These are phyloP conservation scores for Eilema caniola DNA, from an alignment of 2,888 invertebrate species.

Conservation along the genomic window DNA sequence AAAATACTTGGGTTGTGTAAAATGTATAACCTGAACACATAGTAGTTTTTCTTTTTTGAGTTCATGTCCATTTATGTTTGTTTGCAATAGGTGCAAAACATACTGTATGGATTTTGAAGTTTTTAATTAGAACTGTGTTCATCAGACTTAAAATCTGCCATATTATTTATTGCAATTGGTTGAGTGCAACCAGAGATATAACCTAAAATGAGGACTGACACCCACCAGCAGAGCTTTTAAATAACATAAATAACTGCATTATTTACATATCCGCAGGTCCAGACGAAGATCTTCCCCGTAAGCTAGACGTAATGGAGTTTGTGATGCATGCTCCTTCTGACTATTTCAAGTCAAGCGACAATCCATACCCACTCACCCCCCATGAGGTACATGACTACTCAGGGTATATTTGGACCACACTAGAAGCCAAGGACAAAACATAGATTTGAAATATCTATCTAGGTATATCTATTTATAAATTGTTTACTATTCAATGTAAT, in stretches of 20 bases:
- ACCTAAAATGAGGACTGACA: too few species aligned
- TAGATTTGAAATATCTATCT: too few species aligned
- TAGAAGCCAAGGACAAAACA: constrained; percentile 81
- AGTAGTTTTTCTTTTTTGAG: too few species aligned
- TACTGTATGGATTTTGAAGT: too few species aligned
- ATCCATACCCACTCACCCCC: constrained; percentile 90
- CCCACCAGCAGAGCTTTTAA: neutral
- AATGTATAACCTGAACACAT: too few species aligned
- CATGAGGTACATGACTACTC: constrained; percentile 77
- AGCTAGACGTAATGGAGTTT: constrained; percentile 95
- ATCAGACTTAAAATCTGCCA: too few species aligned
- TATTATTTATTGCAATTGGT: neutral
- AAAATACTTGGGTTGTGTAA: too few species aligned
- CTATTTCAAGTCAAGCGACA: constrained; percentile 92
- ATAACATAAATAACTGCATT: neutral
- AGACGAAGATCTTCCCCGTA: constrained; percentile 95
- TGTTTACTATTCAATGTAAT: neutral
- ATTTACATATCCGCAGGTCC: constrained; percentile 87
- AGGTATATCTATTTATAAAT: neutral
- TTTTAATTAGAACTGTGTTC: too few species aligned
- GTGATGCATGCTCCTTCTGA: constrained; percentile 97
- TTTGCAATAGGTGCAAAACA: too few species aligned
- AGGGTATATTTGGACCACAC: constrained; percentile 89
- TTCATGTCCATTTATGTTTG: too few species aligned
- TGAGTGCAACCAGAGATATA: too few species aligned